These are phyloP conservation scores for Dynastes grantii DNA, from an alignment of 2,888 invertebrate species.

Conservation along the genomic window DNA sequence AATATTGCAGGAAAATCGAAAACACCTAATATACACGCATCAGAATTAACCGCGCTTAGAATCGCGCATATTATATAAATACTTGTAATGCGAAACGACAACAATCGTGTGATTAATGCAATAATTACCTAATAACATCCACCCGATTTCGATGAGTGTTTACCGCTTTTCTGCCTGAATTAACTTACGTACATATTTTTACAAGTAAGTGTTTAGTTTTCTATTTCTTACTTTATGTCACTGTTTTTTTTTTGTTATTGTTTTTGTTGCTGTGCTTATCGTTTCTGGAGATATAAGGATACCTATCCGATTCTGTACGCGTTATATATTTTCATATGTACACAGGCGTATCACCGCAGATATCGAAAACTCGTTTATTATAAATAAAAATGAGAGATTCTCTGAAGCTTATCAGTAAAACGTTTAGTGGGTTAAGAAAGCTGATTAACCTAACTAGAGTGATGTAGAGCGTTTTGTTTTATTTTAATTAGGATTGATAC, in stretches of 20 bases:
- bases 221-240: neutral
- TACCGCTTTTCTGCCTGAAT: slow-evolving; percentile 24
- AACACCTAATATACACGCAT: neutral
- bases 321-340: no score
- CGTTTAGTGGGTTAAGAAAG: slow-evolving; percentile 7
- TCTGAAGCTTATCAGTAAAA: slow-evolving; percentile 33
- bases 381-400: slow-evolving; percentile 5
- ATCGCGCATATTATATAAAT: slow-evolving; percentile 47
- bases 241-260: neutral
- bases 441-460: neutral
- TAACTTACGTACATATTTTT: slow-evolving; percentile 16
- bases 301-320: no score
- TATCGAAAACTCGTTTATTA: no score
- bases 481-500: slow-evolving; percentile 42
- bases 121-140: slow-evolving; percentile 19
- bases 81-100: slow-evolving; percentile 35
- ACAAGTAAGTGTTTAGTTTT: slow-evolving; percentile 43
- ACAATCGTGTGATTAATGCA: slow-evolving; percentile 39
- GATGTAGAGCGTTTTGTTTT: slow-evolving; percentile 16
- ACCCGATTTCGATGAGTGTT: slow-evolving; percentile 13
- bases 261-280: slow-evolving; percentile 15
- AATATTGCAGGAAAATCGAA: slow-evolving; percentile 13
- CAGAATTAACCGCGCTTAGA: slow-evolving; percentile 35
- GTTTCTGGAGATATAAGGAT: slow-evolving; percentile 3
- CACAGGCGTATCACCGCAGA: neutral